A percentile compares a stretch with the other conserved stretches of the same genome.
phyloP scores from a whole-genome alignment of 2,113 vertebrate genomes.

The Salvelinus namaycush region DNA sequence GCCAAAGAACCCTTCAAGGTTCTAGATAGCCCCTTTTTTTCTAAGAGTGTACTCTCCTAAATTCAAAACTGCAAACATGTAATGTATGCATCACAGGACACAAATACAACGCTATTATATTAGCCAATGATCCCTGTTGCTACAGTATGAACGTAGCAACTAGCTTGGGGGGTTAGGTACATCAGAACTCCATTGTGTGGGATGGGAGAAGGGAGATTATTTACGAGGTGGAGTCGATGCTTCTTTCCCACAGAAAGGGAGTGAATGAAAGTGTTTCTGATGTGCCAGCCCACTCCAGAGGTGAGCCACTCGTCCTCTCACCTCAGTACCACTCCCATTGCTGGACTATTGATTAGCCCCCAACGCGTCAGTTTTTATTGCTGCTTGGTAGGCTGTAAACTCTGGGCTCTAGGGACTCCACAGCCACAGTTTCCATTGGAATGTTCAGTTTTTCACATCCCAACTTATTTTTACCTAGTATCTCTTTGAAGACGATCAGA shows the following conservation, averaged over 20 bases:
- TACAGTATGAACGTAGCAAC: background rate
- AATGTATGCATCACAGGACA: constrained; percentile 6
- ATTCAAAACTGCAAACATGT: background rate
- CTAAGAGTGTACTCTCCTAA: background rate
- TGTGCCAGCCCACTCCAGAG: background rate
- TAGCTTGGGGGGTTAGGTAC: background rate
- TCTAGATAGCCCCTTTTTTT: too few relatives aligned
- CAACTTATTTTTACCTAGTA: background rate
- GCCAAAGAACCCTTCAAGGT: too few relatives aligned
- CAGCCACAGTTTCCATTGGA: background rate
- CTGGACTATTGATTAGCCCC: constrained; percentile 14
- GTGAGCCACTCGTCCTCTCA: background rate
- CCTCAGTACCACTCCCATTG: constrained; percentile 14
- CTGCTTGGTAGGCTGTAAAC: background rate
- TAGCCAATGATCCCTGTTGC: background rate
- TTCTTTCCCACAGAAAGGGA: background rate
- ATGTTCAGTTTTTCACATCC: background rate
- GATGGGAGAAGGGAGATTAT: background rate
- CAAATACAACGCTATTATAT: background rate
- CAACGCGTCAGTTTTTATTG: constrained; percentile 4
- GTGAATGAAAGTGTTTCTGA: constrained; percentile 1
- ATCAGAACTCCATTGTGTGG: background rate
- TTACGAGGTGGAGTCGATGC: background rate
- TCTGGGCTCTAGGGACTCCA: background rate
- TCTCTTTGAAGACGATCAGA: background rate